Evolutionary conservation across 2,797 vertebrate genomes (phyloP).

Genomic region (Halcyon badia): DNA sequence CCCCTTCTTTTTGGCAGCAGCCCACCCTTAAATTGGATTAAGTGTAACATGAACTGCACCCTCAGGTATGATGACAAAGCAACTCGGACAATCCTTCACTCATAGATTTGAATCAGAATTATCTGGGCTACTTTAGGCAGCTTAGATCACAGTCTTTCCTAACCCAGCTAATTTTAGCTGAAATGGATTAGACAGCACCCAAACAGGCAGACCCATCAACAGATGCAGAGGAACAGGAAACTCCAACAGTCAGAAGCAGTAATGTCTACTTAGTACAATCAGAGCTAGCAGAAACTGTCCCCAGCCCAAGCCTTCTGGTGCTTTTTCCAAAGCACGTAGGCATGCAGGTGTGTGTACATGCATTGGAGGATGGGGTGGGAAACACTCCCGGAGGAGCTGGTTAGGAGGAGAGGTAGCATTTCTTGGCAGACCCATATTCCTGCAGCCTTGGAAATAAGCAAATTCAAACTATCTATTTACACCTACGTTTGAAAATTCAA

Average conservation of each 20-base stretch:
- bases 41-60: not conserved
- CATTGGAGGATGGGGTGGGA: not conserved
- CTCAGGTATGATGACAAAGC: conserved; percentile 23
- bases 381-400: not conserved
- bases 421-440: not conserved
- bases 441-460: not conserved
- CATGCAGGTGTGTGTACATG: not conserved
- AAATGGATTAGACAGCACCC: not conserved
- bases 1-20: not conserved
- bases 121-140: not conserved
- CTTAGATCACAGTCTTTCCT: not conserved
- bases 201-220: not conserved
- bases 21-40: not conserved
- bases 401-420: not conserved
- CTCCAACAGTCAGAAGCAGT: not conserved
- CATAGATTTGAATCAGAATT: not conserved
- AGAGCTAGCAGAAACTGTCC: not conserved
- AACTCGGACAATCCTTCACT: not conserved
- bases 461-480: not conserved
- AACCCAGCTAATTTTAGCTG: not conserved
- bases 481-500: not conserved
- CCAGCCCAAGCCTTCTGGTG: not conserved
- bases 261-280: not conserved
- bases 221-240: not conserved
- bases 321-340: not conserved